Percentiles rank a stretch among this genome's conserved stretches.
These are phyloP conservation scores for Phyllopteryx taeniolatus DNA, from an alignment of 2,113 vertebrate species.

Conservation along the genomic window DNA sequence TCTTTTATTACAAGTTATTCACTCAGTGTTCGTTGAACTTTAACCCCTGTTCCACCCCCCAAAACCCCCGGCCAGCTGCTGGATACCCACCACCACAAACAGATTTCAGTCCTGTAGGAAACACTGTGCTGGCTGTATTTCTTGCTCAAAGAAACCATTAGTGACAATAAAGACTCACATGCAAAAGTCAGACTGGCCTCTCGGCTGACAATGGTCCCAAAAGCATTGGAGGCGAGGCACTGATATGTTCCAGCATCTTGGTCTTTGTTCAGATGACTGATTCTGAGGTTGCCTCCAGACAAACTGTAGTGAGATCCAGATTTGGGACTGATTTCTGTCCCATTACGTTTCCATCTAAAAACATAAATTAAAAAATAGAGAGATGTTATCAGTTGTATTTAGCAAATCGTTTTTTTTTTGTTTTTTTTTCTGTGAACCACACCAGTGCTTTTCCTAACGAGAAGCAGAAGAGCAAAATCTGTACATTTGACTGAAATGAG, in stretches of 20 bases:
- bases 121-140: constrained; percentile 2
- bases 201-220: constrained; percentile 90
- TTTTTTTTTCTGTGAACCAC: background rate
- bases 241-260: constrained; percentile 89
- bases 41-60: too few species aligned
- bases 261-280: constrained; percentile 87
- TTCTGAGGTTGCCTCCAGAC: constrained; percentile 88
- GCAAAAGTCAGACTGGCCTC: constrained; percentile 93
- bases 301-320: constrained; percentile 87
- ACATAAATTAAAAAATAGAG: constrained; percentile 2
- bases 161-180: constrained; percentile 79
- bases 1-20: too few species aligned
- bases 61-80: too few species aligned
- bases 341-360: constrained; percentile 92
- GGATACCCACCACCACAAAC: too few species aligned
- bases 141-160: constrained; percentile 12
- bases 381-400: constrained; percentile 18
- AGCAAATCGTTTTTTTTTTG: constrained; percentile 6
- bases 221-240: constrained; percentile 90
- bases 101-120: too few species aligned
- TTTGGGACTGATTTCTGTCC: constrained; percentile 79
- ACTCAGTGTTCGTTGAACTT: too few species aligned
- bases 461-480: constrained; percentile 9
- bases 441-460: background rate
- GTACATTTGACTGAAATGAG: constrained; percentile 29